phyloP scores from a whole-genome alignment of 2,797 vertebrate genomes.

The Acanthiza pusilla region DNA sequence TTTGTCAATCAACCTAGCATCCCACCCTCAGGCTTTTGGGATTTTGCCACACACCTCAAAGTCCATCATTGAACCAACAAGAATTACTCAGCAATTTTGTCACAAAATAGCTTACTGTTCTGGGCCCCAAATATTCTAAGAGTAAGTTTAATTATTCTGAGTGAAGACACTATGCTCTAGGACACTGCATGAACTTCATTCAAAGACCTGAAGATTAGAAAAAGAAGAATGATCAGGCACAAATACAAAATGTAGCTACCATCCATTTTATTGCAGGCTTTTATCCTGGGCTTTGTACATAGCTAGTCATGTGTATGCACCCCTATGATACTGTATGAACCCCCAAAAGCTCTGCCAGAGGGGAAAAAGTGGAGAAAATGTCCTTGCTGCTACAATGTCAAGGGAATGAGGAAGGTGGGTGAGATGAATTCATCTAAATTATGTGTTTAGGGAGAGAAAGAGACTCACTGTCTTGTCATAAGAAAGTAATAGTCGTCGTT shows the following conservation, averaged over 20 bases:
- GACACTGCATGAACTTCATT: neutral
- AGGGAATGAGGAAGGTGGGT: neutral
- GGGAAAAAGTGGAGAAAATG: neutral
- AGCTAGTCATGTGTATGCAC: neutral
- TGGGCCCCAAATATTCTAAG: neutral
- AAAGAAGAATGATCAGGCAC: neutral
- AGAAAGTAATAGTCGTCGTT: neutral
- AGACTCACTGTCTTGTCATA: neutral
- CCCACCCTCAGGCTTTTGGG: neutral
- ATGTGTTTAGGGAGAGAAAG: neutral
- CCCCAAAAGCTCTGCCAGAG: neutral
- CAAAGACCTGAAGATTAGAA: neutral
- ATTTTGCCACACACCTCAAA: neutral
- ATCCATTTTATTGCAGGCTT: neutral
- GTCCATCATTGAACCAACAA: neutral
- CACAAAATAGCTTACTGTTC: neutral
- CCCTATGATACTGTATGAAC: neutral
- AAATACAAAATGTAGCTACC: neutral
- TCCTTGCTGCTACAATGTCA: neutral
- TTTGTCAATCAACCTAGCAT: neutral
- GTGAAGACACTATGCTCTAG: neutral
- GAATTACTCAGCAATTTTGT: neutral
- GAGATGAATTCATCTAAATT: neutral
- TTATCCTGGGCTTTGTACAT: neutral
- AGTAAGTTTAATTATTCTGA: neutral